Evolutionary conservation across 23 tunicate genomes (phyloP).

Genomic region (Trididemnum clinides): DNA sequence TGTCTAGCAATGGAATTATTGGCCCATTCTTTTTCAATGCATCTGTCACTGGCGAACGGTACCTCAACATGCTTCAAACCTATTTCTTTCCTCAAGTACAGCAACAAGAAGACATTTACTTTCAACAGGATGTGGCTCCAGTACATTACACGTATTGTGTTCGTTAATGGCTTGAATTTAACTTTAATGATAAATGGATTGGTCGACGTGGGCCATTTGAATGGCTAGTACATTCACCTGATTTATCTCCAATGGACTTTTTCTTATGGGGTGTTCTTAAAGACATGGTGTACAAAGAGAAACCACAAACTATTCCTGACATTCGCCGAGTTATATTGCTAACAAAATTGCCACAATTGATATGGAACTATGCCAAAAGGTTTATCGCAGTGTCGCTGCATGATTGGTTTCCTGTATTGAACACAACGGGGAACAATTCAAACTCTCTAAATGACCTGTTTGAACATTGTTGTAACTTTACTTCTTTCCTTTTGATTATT

Average conservation of each 20-base stretch:
- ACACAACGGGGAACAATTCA: constrained; percentile 27
- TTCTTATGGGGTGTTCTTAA: constrained; percentile 40
- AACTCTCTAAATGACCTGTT: not conserved
- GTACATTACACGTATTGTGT: constrained; percentile 16
- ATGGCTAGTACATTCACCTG: constrained; percentile 37
- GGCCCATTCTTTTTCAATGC: constrained; percentile 32
- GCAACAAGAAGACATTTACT: constrained; percentile 34
- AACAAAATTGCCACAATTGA: constrained; percentile 36
- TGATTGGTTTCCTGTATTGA: constrained; percentile 30
- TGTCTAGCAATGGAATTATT: constrained; percentile 28
- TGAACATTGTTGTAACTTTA: constrained; percentile 10
- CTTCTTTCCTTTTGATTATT: not conserved
- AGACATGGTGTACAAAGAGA: constrained; percentile 42
- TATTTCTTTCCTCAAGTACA: constrained; percentile 25
- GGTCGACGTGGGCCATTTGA: constrained; percentile 38
- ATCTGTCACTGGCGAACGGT: constrained; percentile 35
- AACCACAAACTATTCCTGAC: constrained; percentile 43
- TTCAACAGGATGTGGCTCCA: constrained; percentile 24
- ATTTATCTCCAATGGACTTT: constrained; percentile 46
- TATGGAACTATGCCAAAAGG: constrained; percentile 48
- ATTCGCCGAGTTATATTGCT: constrained; percentile 40
- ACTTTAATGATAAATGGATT: constrained; percentile 26
- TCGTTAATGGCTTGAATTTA: constrained; percentile 19
- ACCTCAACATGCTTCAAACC: constrained; percentile 33
- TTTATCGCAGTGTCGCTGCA: constrained; percentile 26